These are phyloP conservation scores for Adelges cooleyi DNA, from an alignment of 1,140 invertebrate genomes.

Conservation along the genomic window DNA sequence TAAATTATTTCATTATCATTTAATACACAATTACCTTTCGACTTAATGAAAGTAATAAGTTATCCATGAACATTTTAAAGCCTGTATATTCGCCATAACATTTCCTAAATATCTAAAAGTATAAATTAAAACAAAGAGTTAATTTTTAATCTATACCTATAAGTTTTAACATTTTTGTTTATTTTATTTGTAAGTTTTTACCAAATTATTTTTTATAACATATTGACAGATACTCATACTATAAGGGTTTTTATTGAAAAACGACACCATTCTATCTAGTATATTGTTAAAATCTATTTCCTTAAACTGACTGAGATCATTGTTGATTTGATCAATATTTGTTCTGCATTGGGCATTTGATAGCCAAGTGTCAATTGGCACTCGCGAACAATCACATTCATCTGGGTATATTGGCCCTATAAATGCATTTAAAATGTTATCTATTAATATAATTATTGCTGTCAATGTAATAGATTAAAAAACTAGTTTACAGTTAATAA, in stretches of 20 bases:
- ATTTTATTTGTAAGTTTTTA: constrained; percentile 39
- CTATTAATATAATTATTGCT: too few species aligned
- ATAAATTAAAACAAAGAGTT: constrained; percentile 15
- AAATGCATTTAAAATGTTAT: too few species aligned
- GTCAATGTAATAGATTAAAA: too few species aligned
- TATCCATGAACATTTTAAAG: constrained; percentile 92
- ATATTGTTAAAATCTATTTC: constrained; percentile 59
- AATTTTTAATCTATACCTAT: not conserved
- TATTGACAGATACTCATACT: constrained; percentile 80
- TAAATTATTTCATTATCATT: too few species aligned
- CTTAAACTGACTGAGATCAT: constrained; percentile 60
- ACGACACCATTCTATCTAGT: constrained; percentile 48
- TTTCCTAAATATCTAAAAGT: constrained; percentile 62
- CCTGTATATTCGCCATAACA: constrained; percentile 92
- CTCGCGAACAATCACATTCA: constrained; percentile 67
- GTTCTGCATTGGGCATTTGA: constrained; percentile 53
- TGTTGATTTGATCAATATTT: constrained; percentile 56
- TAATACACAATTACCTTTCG: constrained; percentile 71
- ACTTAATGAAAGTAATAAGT: constrained; percentile 67
- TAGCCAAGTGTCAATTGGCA: constrained; percentile 53
- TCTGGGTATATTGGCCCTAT: constrained; percentile 63
- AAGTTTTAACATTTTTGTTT: too few species aligned
- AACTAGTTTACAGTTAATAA: too few species aligned
- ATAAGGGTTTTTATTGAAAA: constrained; percentile 54
- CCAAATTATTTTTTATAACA: constrained; percentile 69